Base-by-base conservation (phyloP, 2,888 invertebrate genomes). In the Mimumesa dahlbomi region DNA sequence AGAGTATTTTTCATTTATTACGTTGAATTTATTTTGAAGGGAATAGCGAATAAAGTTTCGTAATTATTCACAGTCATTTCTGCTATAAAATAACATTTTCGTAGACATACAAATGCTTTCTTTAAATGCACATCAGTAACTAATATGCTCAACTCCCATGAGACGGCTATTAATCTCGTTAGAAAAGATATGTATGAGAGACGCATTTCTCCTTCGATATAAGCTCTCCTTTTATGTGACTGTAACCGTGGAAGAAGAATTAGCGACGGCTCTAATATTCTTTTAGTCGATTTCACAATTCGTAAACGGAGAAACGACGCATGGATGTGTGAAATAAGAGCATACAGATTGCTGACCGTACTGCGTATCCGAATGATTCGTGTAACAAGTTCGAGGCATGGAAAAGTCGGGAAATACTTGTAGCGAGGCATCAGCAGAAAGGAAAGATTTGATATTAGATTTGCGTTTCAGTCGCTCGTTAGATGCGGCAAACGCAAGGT, bases 401-500 rank as follows among this genome's bases (percentile, higher is more conserved):
- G 75, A 78, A 78, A 78, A 75, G 48, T 42, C 62, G 62, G 64
- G 14, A 61, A 64, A 69, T 45, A 19, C 42, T 16, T 22, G 21
- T 16, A 14, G 52, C 58, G 34, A 13, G 49, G 58, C 19, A 38
- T 2, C 54, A 34, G 58, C 50, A 29, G 53, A 21, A 63, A 56
- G 58, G 76, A 65, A 63, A 79, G 79, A 79, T 79, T 65, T 74
- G 79, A 82, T 82, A 81, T 75, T 82, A 83, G 85, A 86, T 86
- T 84, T 65, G 83, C 81, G 75, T 74, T 66, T 79, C 82, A 81
- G 75, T 72, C 66, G 84, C 84, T 87, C 82, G 84, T 88, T 87
- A 88, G 88, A 88, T 88, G 75, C 84, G 86, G 87, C 87, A 87
- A 77, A 86, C 84, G 86, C 87, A 87, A 77, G 64, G 79, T 84